These are phyloP conservation scores for Tenthredo amoena DNA, from an alignment of 2,888 invertebrate genomes.

Conservation along the genomic window DNA sequence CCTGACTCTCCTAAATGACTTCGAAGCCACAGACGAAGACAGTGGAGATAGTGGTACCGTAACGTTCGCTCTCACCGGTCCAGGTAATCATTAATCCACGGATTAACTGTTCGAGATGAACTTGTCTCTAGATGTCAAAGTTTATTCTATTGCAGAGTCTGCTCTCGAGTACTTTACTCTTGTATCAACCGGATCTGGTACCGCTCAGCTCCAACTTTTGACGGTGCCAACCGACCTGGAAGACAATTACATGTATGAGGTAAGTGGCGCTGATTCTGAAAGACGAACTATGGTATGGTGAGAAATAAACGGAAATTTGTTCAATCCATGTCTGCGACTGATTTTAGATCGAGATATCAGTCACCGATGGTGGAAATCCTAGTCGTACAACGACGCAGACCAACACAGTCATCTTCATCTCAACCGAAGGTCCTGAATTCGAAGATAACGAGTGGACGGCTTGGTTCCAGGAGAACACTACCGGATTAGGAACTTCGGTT, in stretches of 20 bases:
- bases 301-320: background rate
- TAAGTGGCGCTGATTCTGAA: constrained; percentile 28
- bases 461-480: constrained; percentile 62
- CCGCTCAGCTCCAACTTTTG: constrained; percentile 60
- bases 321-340: background rate
- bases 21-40: constrained; percentile 81
- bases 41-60: constrained; percentile 81
- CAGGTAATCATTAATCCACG: constrained; percentile 71
- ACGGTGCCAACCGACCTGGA: constrained; percentile 50
- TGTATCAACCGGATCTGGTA: constrained; percentile 55
- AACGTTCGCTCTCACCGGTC: constrained; percentile 77
- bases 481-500: constrained; percentile 54
- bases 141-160: constrained; percentile 47
- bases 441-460: constrained; percentile 55
- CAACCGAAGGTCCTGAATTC: constrained; percentile 61
- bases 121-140: background rate
- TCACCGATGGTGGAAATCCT: constrained; percentile 61
- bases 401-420: constrained; percentile 59
- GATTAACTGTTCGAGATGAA: background rate
- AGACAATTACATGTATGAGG: constrained; percentile 53
- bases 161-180: constrained; percentile 61
- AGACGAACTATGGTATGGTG: background rate
- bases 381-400: constrained; percentile 48
- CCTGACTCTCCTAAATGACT: constrained; percentile 75
- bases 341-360: constrained; percentile 58